Evolutionary conservation across 1,140 invertebrate species (phyloP).

Genomic region (Arctopsyche grandis): DNA sequence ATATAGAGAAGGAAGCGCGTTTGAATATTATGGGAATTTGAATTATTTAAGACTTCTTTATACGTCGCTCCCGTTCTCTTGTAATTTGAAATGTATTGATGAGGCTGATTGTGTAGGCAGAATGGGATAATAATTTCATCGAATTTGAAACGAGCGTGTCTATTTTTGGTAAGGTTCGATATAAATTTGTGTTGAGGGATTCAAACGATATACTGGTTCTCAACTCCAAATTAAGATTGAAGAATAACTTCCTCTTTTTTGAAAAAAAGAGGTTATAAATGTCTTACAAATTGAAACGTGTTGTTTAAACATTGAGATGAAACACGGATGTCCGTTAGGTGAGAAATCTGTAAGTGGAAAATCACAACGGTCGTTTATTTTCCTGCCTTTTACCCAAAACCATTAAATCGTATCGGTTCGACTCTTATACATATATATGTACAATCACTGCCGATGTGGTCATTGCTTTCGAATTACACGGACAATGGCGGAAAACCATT

Average conservation of each 20-base stretch:
- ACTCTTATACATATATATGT: neutral
- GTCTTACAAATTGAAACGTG: too few species aligned
- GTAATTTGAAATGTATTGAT: neutral
- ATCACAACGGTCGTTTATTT: neutral
- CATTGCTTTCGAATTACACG: constrained; percentile 27
- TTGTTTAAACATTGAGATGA: too few species aligned
- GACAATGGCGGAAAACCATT: constrained; percentile 16
- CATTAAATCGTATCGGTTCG: neutral
- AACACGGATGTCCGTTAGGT: too few species aligned
- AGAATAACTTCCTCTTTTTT: too few species aligned
- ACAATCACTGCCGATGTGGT: neutral
- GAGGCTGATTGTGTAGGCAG: neutral
- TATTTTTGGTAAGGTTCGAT: constrained; percentile 9
- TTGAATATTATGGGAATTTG: neutral
- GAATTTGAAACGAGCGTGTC: constrained; percentile 3
- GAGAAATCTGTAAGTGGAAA: too few species aligned
- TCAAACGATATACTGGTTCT: neutral
- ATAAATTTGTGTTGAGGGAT: neutral
- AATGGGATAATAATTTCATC: constrained; percentile 15
- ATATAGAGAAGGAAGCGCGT: neutral
- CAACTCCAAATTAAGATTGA: too few species aligned
- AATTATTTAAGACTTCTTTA: neutral
- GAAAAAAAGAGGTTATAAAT: too few species aligned
- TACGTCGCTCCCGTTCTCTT: too few species aligned
- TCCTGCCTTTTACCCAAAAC: neutral